These are phyloP conservation scores for Aphodius granarius DNA, from an alignment of 2,888 invertebrate genomes.

Conservation along the genomic window DNA sequence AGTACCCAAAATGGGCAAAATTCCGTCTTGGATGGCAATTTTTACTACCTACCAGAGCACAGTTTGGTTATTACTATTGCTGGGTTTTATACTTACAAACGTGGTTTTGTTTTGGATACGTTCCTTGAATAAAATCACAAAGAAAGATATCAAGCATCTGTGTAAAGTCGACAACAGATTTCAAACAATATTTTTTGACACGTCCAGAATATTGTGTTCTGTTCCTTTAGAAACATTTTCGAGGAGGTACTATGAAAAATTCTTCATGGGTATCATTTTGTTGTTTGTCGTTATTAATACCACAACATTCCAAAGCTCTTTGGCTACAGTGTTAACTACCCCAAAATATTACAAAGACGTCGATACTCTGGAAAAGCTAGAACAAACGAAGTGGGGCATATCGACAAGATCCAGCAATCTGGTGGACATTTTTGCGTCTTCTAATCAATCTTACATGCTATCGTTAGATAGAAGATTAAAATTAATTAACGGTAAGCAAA, in stretches of 20 bases:
- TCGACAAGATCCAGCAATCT: slow-evolving; percentile 51
- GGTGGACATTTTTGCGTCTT: slow-evolving; percentile 47
- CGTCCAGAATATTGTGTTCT: slow-evolving; percentile 51
- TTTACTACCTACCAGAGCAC: slow-evolving; percentile 46
- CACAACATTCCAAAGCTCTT: slow-evolving; percentile 52
- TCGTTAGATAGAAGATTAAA: slow-evolving; percentile 48
- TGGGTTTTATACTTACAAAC: slow-evolving; percentile 14
- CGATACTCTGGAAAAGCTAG: slow-evolving; percentile 49
- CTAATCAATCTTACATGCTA: slow-evolving; percentile 42
- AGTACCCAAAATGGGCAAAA: slow-evolving; percentile 50
- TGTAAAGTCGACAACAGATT: slow-evolving; percentile 21
- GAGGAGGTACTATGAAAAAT: slow-evolving; percentile 47
- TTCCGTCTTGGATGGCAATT: slow-evolving; percentile 51
- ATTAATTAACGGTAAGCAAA: slow-evolving; percentile 41
- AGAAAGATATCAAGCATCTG: neutral
- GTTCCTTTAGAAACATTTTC: slow-evolving; percentile 46
- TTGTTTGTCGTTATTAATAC: slow-evolving; percentile 51
- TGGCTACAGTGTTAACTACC: slow-evolving; percentile 51
- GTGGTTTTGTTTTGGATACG: slow-evolving; percentile 22
- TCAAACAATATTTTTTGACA: slow-evolving; percentile 41
- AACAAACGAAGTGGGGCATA: slow-evolving; percentile 45
- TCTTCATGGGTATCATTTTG: slow-evolving; percentile 43
- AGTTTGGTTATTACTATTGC: slow-evolving; percentile 49
- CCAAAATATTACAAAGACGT: slow-evolving; percentile 52
- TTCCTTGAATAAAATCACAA: slow-evolving; percentile 12